Evolutionary conservation across 2,888 invertebrate species (phyloP), one percentile per base, ranked within the genome.

Genomic region (Drosophila prolongata): DNA sequence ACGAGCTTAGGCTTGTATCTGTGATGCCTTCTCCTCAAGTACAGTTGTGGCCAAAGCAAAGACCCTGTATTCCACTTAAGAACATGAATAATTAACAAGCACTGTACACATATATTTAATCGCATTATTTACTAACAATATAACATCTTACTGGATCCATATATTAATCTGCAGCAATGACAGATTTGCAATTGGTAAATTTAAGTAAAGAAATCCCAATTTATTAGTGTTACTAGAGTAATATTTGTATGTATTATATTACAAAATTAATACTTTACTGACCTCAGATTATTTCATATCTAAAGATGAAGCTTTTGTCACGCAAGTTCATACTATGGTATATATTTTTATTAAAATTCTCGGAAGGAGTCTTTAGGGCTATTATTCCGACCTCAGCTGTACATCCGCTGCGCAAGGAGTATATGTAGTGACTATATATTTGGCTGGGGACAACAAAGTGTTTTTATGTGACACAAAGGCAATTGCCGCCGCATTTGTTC

Each of bases 391-490:
- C 49, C 16, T 13, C 6, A 5, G 19, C 34, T 49, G 49, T 49
- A 6, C 5, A 34, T 34, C 1, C 34, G 6, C 34, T 13, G 11
- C 30, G 3, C 49, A 9, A 8, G 2, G 16, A 35, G 35, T 55
- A 44, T 24, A 11, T 34, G 44, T 24, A 24, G 35, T 35, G 14
- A 46, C n/a, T n/a, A 55, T 58, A 49, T 19, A 40, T 44, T 27
- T 47, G n/a, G 53, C 66, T 61, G 64, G 66, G 59, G 72, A 60
- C 88, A 80, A 75, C 78, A 86, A 85, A 86, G 77, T 78, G 80
- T 72, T 78, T 83, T 88, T 80, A 78, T 80, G 84, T 42, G 70
- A 53, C 72, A 66, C 74, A 71, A 59, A 46, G 78, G 86, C 74
- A 72, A 72, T 87, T 87, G 74, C 75, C 68, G 70, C 27, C 50